Conservation (phyloP, 2,888 invertebrate species). For the Seladonia tumulorum region DNA sequence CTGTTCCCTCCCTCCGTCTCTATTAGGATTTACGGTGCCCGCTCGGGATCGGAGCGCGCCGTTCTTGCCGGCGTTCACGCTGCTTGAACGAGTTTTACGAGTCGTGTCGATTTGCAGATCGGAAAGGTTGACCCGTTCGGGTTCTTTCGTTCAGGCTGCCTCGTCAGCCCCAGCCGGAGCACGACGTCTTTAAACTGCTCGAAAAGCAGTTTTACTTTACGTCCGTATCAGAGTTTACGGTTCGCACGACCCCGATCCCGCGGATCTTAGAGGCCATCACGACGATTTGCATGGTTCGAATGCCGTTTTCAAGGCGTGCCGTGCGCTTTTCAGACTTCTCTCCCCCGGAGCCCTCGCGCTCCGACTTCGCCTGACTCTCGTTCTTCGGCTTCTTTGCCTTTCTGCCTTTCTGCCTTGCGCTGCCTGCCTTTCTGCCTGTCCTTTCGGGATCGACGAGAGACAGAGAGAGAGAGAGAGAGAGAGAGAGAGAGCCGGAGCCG, state of each 20-base stretch:
- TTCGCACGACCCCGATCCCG: constrained; percentile 75
- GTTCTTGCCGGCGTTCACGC: constrained; percentile 53
- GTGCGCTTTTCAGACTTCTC: constrained; percentile 39
- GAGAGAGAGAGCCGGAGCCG: too few relatives aligned
- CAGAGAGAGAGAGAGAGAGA: constrained; percentile 18
- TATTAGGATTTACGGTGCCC: constrained; percentile 64
- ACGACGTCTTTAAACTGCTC: constrained; percentile 68
- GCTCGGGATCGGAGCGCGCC: constrained; percentile 46
- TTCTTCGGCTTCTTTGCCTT: not conserved
- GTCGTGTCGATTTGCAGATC: constrained; percentile 73
- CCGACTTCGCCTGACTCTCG: not conserved
- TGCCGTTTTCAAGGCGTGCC: constrained; percentile 70
- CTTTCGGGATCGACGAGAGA: constrained; percentile 55
- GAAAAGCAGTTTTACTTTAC: constrained; percentile 66
- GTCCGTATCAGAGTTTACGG: constrained; percentile 71
- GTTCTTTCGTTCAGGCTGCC: constrained; percentile 41
- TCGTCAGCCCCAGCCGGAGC: constrained; percentile 55
- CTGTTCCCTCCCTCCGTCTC: constrained; percentile 20
- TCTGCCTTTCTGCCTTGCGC: not conserved
- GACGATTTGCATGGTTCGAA: constrained; percentile 74
- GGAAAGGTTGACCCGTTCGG: constrained; percentile 65
- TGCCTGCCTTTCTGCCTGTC: constrained; percentile 40
- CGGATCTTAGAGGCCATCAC: constrained; percentile 71
- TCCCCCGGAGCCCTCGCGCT: too few relatives aligned
- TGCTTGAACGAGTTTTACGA: constrained; percentile 70